Conservation (phyloP, 2,797 vertebrate species). For the Phoxinus dragarum region DNA sequence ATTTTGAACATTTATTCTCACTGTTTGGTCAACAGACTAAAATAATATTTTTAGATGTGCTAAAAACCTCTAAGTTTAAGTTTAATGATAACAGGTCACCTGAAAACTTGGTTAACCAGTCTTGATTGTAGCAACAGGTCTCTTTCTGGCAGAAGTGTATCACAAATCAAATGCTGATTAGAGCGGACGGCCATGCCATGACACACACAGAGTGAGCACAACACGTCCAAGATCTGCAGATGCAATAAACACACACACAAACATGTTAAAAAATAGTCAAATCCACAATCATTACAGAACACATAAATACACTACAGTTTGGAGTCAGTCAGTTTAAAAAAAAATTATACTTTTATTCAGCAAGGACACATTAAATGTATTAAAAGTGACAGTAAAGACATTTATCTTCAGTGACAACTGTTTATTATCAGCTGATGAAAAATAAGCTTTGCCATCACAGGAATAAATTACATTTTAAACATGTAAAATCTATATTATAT, state of each 20-base stretch:
- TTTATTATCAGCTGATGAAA: background rate
- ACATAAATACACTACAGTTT: background rate
- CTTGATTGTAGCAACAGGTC: slow-evolving; percentile 92
- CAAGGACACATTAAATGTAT: background rate
- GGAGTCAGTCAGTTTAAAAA: background rate
- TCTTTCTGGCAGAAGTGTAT: slow-evolving; percentile 90
- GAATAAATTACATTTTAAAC: background rate
- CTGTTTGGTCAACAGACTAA: background rate
- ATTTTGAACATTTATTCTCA: background rate
- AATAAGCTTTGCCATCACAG: background rate
- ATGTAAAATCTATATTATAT: background rate
- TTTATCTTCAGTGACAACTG: background rate
- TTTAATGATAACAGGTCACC: slow-evolving; percentile 74
- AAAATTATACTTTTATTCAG: background rate
- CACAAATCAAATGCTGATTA: slow-evolving; percentile 95
- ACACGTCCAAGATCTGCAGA: slow-evolving; percentile 90
- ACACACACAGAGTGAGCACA: slow-evolving; percentile 94
- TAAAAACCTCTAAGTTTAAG: background rate
- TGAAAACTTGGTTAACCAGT: slow-evolving; percentile 91
- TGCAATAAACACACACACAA: slow-evolving; percentile 60
- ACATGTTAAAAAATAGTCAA: background rate
- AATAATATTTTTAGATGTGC: background rate
- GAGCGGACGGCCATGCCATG: slow-evolving; percentile 91
- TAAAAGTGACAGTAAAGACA: background rate
- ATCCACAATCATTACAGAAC: slow-evolving; percentile 13